Conservation (phyloP, 2,113 vertebrate genomes). For the Alces alces region DNA sequence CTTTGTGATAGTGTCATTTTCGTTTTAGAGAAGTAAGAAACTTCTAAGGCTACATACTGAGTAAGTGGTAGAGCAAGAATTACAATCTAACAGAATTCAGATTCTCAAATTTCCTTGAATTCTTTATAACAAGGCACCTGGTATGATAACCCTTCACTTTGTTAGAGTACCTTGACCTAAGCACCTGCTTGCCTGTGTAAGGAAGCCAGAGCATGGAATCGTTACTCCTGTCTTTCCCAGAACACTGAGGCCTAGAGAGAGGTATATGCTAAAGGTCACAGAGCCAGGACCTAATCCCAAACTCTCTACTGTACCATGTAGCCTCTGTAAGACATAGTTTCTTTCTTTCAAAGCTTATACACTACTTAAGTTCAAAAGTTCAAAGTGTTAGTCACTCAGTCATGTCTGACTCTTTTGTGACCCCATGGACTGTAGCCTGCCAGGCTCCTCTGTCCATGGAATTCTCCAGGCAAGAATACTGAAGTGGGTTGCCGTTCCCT, state of each 20-base stretch:
- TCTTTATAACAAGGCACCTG: neutral
- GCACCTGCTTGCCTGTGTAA: neutral
- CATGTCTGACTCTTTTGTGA: neutral
- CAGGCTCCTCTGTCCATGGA: neutral
- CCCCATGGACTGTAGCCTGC: neutral
- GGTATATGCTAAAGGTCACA: neutral
- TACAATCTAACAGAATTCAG: slow-evolving; percentile 27
- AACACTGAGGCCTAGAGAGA: neutral
- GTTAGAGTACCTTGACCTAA: neutral
- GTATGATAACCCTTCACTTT: neutral
- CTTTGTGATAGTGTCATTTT: neutral
- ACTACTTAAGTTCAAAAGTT: neutral
- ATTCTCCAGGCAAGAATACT: neutral
- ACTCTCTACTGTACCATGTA: neutral
- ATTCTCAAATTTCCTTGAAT: neutral
- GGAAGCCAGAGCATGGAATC: neutral
- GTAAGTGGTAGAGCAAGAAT: neutral
- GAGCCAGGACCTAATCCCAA: neutral
- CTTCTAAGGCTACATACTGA: neutral
- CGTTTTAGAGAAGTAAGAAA: slow-evolving; percentile 11
- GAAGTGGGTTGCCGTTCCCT: neutral
- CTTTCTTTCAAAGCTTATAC: neutral
- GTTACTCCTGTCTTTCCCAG: neutral
- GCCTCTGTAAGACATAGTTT: neutral
- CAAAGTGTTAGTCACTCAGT: neutral